Conservation (phyloP, 2,888 invertebrate species). For the Leucoma salicis region DNA sequence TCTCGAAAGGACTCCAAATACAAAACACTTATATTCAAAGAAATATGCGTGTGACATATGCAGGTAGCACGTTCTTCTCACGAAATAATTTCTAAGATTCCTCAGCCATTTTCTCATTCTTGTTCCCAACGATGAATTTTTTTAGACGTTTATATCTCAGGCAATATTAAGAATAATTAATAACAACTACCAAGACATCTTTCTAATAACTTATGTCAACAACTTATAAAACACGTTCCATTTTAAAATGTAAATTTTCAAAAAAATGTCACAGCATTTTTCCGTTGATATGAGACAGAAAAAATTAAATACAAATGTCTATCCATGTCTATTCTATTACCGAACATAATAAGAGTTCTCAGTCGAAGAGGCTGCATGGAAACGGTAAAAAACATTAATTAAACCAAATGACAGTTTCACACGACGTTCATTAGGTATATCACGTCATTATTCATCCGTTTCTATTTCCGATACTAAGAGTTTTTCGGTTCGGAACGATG, state of each 20-base stretch:
- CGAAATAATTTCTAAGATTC: slow-evolving; percentile 35
- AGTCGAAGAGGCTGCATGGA: slow-evolving; percentile 41
- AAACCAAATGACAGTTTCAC: slow-evolving; percentile 67
- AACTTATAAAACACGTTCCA: slow-evolving; percentile 39
- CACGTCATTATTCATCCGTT: slow-evolving; percentile 67
- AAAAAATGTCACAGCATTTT: slow-evolving; percentile 61
- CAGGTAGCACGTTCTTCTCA: slow-evolving; percentile 62
- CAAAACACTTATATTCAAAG: slow-evolving; percentile 44
- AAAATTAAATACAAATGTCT: slow-evolving; percentile 62
- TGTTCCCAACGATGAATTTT: no score
- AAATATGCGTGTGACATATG: slow-evolving; percentile 43
- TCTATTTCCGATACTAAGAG: slow-evolving; percentile 73
- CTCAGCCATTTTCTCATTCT: no score
- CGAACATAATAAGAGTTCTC: slow-evolving; percentile 39
- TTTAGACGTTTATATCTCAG: no score
- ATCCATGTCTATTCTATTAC: slow-evolving; percentile 49
- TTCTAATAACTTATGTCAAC: no score
- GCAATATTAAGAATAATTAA: no score
- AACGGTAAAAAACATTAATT: slow-evolving; percentile 63
- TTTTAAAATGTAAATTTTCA: slow-evolving; percentile 51
- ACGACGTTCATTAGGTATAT: slow-evolving; percentile 67
- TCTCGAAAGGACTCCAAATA: slow-evolving; percentile 35
- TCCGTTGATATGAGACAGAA: slow-evolving; percentile 45
- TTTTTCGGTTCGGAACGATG: slow-evolving; percentile 60
- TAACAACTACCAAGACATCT: no score